phyloP scores from a whole-genome alignment of 37 sponge, comb jelly and placozoan species.

The Chondrilla cf. caribensis region DNA sequence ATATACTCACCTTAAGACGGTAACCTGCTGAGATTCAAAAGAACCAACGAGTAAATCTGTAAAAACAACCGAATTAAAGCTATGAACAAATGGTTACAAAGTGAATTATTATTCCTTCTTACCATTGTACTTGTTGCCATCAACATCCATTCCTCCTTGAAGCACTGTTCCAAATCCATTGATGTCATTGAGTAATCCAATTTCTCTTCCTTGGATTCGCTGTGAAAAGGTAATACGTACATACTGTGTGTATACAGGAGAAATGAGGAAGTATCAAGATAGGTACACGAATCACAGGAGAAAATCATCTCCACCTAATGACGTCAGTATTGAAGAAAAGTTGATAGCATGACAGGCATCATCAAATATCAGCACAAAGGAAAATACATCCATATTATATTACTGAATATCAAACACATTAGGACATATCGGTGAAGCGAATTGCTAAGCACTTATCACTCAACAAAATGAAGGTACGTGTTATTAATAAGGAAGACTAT shows the following conservation, averaged over 20 bases:
- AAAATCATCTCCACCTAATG: no score
- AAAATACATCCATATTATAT: no score
- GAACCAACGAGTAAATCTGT: slow-evolving; percentile 15
- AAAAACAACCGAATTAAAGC: background rate
- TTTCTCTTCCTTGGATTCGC: background rate
- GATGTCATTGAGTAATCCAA: background rate
- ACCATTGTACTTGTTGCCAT: slow-evolving; percentile 72
- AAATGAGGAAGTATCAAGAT: no score
- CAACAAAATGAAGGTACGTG: no score
- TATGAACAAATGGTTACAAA: background rate
- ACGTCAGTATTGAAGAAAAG: no score
- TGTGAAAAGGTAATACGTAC: background rate
- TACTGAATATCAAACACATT: no score
- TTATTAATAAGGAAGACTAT: no score
- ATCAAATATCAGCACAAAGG: no score
- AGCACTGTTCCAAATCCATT: slow-evolving; percentile 53
- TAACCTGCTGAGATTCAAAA: slow-evolving; percentile 2
- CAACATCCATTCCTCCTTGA: slow-evolving; percentile 56
- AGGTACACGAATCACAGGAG: no score
- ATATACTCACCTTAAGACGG: background rate
- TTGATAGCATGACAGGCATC: no score
- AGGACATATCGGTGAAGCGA: no score
- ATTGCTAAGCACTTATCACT: no score
- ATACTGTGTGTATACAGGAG: background rate
- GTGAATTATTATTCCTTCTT: background rate